Evolutionary conservation across 2,113 vertebrate species (phyloP).

Genomic region (Pongo abelii): DNA sequence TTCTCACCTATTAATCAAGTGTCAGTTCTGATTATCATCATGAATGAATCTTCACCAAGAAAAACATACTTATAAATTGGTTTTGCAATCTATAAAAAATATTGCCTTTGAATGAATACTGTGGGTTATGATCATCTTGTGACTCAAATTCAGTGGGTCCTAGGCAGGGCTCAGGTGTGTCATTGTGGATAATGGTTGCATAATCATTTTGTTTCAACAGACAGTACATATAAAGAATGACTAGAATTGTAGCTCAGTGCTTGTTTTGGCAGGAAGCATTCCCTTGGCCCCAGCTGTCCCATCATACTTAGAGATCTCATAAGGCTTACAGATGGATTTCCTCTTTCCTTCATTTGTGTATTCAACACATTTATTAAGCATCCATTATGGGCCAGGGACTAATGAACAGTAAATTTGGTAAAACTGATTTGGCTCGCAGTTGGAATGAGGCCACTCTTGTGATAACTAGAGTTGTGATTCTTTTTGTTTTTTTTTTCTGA

Average conservation of each 20-base stretch:
- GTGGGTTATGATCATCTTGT: conserved; percentile 28
- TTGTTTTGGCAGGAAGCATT: conserved; percentile 61
- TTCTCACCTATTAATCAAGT: not conserved
- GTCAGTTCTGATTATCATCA: conserved; percentile 19
- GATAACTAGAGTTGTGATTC: not conserved
- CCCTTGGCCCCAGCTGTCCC: conserved; percentile 29
- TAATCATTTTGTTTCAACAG: conserved; percentile 52
- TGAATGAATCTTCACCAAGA: conserved; percentile 17
- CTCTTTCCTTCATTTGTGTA: conserved; percentile 19
- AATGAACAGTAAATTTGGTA: conserved; percentile 32
- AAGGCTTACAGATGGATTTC: conserved; percentile 47
- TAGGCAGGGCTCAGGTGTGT: conserved; percentile 58
- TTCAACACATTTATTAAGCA: not conserved
- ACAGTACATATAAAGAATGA: conserved; percentile 53
- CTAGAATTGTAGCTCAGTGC: conserved; percentile 46
- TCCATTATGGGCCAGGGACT: not conserved
- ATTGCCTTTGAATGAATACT: conserved; percentile 41
- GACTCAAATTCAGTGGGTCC: conserved; percentile 44
- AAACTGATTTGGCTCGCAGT: not conserved
- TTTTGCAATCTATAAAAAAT: conserved; percentile 20
- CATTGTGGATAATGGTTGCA: conserved; percentile 7
- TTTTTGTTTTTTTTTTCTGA: too few relatives aligned
- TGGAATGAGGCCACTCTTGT: not conserved
- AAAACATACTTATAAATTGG: conserved; percentile 10
- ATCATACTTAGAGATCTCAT: conserved; percentile 61